A percentile compares a stretch with the other conserved stretches of the same genome.
These are phyloP conservation scores for Entomobrya multifasciata DNA, from an alignment of 2,888 invertebrate genomes.

Conservation along the genomic window DNA sequence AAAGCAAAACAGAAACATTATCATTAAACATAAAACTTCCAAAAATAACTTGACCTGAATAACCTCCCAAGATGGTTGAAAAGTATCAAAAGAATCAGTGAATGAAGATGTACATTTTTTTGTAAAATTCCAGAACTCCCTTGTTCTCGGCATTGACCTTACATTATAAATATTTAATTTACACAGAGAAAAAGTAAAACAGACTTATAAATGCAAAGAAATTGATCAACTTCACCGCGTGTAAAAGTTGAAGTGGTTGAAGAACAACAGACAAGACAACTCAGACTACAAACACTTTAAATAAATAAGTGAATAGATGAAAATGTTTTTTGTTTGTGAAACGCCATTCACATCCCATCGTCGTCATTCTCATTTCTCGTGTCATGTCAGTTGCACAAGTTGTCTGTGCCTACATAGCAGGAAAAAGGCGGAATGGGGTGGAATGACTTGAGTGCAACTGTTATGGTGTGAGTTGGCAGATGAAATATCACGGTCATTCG, in stretches of 20 bases:
- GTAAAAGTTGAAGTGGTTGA: background rate
- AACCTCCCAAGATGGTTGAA: too few species aligned
- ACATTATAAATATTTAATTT: background rate
- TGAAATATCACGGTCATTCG: constrained; percentile 49
- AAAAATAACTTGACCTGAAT: too few species aligned
- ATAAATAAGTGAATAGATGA: background rate
- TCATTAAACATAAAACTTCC: too few species aligned
- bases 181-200: background rate
- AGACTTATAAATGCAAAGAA: background rate
- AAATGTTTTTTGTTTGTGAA: constrained; percentile 13
- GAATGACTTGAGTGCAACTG: background rate
- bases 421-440: constrained; percentile 40
- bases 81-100: too few species aligned
- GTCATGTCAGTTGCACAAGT: background rate
- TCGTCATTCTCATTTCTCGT: too few species aligned
- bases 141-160: constrained; percentile 26
- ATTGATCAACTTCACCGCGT: background rate
- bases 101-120: too few species aligned
- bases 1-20: background rate
- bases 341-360: too few species aligned
- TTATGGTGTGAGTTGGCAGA: background rate
- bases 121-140: too few species aligned
- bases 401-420: background rate
- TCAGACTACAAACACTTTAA: background rate
- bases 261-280: background rate